phyloP scores from a whole-genome alignment of 1,140 invertebrate genomes.

The Zelostemma sp. region DNA sequence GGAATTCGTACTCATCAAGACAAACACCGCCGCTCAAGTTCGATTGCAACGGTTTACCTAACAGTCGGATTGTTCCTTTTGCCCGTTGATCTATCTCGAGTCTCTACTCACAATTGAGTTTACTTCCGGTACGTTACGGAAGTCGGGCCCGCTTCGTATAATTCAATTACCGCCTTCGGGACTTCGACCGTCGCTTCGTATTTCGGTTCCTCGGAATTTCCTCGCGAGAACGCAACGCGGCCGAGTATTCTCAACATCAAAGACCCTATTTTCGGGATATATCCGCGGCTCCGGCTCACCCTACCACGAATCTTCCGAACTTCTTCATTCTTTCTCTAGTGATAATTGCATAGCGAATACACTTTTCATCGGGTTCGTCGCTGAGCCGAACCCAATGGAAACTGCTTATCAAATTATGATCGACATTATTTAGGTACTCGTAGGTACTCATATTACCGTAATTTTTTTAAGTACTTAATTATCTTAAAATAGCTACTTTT shows the following conservation, averaged over 20 bases:
- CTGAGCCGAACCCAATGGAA: slow-evolving; percentile 62
- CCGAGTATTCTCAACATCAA: too few species aligned
- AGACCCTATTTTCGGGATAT: too few species aligned
- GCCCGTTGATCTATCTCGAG: slow-evolving; percentile 38
- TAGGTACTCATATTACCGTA: slow-evolving; percentile 41
- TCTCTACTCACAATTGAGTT: slow-evolving; percentile 17
- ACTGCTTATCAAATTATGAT: slow-evolving; percentile 53
- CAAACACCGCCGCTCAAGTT: slow-evolving; percentile 43
- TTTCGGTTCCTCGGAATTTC: not conserved
- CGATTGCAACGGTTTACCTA: slow-evolving; percentile 47
- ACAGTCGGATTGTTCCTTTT: slow-evolving; percentile 45
- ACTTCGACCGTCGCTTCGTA: slow-evolving; percentile 5
- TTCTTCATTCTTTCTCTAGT: slow-evolving; percentile 35
- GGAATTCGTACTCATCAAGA: slow-evolving; percentile 55
- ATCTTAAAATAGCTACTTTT: slow-evolving; percentile 14
- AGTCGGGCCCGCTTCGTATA: slow-evolving; percentile 3
- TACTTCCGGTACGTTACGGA: slow-evolving; percentile 4
- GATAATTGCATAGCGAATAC: slow-evolving; percentile 48
- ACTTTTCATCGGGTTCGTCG: slow-evolving; percentile 69
- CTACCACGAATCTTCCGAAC: slow-evolving; percentile 39
- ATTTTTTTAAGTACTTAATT: slow-evolving; percentile 26
- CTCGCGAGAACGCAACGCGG: too few species aligned
- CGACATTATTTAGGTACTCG: slow-evolving; percentile 38
- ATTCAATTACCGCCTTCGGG: not conserved
- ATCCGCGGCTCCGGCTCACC: slow-evolving; percentile 20